Conservation (phyloP, 2,113 vertebrate genomes). For the Spermophilus dauricus region DNA sequence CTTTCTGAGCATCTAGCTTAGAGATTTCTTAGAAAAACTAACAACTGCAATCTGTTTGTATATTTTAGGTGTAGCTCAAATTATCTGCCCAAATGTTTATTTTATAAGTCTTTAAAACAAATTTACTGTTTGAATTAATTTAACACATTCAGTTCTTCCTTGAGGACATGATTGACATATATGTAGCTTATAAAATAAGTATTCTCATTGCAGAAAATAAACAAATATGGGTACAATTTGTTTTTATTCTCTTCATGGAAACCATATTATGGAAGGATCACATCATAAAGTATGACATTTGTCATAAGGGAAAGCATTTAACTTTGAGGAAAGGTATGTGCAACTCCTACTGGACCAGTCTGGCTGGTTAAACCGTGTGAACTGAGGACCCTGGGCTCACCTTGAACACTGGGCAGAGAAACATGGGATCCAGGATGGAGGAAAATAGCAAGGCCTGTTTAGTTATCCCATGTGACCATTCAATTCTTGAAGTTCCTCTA, state of each 20-base stretch:
- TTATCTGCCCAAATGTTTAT: not conserved
- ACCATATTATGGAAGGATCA: not conserved
- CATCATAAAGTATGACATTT: not conserved
- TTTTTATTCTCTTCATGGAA: not conserved
- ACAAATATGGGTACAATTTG: not conserved
- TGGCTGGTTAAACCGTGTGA: not conserved
- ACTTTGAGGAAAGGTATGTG: not conserved
- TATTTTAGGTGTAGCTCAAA: not conserved
- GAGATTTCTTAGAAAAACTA: not conserved
- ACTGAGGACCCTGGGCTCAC: not conserved
- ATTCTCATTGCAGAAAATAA: not conserved
- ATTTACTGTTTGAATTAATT: constrained; percentile 38
- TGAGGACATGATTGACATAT: not conserved
- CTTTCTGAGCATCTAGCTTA: not conserved
- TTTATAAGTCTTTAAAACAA: constrained; percentile 20
- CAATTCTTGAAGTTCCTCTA: not conserved
- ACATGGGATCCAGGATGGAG: not conserved
- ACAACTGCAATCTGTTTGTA: not conserved
- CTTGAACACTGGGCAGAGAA: not conserved
- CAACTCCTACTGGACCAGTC: not conserved
- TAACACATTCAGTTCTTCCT: not conserved
- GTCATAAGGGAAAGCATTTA: not conserved
- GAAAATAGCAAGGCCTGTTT: not conserved
- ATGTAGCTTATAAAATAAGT: not conserved
- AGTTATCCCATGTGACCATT: not conserved